Evolutionary conservation across 2,113 vertebrate species (phyloP), one percentile per base, ranked within the genome.

Genomic region (Paracanthobrama guichenoti): DNA sequence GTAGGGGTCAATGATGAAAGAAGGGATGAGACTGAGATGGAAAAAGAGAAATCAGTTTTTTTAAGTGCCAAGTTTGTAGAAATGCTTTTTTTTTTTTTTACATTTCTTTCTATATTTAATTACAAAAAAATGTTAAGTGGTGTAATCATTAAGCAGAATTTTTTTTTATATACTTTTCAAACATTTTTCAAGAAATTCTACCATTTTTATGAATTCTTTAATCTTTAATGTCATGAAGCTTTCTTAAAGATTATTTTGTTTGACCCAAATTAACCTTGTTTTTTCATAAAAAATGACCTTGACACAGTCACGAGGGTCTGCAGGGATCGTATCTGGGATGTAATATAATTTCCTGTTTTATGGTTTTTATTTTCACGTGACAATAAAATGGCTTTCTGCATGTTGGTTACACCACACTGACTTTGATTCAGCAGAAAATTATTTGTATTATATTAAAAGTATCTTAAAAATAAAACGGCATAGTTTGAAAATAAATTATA

Each of bases 371-470:
- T 64, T 28, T 64, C 2, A 28, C 5, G 3, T 64, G 66, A 11
- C 66, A 69, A 6, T 69, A 69, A 69, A 69, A 69, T 22, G 66
- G 31, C 18, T 69, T 69, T 39, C 31, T 67, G 64, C 64, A 11
- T 67, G 64, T 67, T 67, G 18, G 31, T 67, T 67, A 67, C 16
- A 39, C 66, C 66, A 39, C 18, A 22, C 18, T 67, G 64, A 67
- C 18, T 39, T 67, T 67, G 64, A 67, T 67, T 67, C 20, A 4
- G 18, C 31, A 64, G 26, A 31, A 6, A 64, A 8, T 16, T 11
- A 3, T 22, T 69, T 39, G 39, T 39, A 39, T 39, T 39, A 67
- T 22, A 20, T 39, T 22, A 67, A 20, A 67, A 67, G 3, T 35
- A 20, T 9, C 31, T 18, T 14, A 35, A 9, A 66, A 66, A 18